These are phyloP conservation scores for Amblyopsis rosae DNA, from an alignment of 2,113 vertebrate species.

Conservation along the genomic window DNA sequence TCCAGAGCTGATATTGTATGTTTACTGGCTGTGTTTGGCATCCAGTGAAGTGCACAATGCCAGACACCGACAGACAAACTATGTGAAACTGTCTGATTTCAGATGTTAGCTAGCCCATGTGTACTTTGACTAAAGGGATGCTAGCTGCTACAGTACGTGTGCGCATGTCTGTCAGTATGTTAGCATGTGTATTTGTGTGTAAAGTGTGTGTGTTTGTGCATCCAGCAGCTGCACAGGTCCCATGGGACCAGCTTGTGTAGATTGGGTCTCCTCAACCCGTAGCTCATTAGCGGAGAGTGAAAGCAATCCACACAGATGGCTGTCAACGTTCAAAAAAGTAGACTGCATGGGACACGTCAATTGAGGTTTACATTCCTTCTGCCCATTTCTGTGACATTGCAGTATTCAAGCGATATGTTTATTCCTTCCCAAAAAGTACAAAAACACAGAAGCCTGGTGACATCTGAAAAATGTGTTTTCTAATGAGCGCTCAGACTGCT, in stretches of 20 bases:
- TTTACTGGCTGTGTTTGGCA: slow-evolving; percentile 35
- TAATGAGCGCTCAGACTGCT: slow-evolving; percentile 78
- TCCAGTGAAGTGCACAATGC: slow-evolving; percentile 32
- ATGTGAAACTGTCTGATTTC: slow-evolving; percentile 60
- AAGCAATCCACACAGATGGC: slow-evolving; percentile 83
- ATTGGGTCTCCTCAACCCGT: slow-evolving; percentile 75
- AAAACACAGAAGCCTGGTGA: slow-evolving; percentile 70
- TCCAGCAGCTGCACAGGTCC: slow-evolving; percentile 78
- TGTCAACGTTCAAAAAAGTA: slow-evolving; percentile 80
- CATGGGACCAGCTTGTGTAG: slow-evolving; percentile 78
- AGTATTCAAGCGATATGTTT: slow-evolving; percentile 79
- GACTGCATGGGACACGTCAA: slow-evolving; percentile 79
- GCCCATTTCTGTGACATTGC: slow-evolving; percentile 77
- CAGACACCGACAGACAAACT: slow-evolving; percentile 45
- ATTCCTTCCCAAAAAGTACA: slow-evolving; percentile 69
- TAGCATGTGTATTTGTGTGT: not conserved
- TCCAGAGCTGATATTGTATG: slow-evolving; percentile 27
- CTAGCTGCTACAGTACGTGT: not conserved
- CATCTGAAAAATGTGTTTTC: slow-evolving; percentile 80
- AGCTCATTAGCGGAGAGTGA: slow-evolving; percentile 83
- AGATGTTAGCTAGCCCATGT: slow-evolving; percentile 60
- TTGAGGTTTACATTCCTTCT: slow-evolving; percentile 81
- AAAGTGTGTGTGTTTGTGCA: slow-evolving; percentile 45
- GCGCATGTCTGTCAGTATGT: slow-evolving; percentile 10
- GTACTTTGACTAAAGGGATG: too few species aligned